phyloP scores from a whole-genome alignment of 35 echinoderm and acorn worm genomes.

The Ophioderma brevispina region DNA sequence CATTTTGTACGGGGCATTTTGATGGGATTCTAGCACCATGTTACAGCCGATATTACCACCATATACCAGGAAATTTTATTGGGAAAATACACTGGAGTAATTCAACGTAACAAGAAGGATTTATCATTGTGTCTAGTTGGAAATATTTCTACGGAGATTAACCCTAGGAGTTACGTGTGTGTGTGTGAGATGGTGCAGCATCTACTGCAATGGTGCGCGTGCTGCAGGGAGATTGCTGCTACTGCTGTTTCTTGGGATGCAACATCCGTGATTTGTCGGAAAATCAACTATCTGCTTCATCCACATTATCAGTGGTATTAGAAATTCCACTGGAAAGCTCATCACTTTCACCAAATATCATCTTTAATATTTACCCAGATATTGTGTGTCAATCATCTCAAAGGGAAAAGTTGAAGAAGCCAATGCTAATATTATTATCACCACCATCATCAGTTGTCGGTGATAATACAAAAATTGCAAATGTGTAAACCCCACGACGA shows the following conservation, averaged over 20 bases:
- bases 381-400: not conserved
- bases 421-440: not conserved
- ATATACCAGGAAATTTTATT: not conserved
- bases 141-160: not conserved
- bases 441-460: not conserved
- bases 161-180: not conserved
- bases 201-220: not conserved
- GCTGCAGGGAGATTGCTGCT: not conserved
- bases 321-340: not conserved
- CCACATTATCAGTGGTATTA: not conserved
- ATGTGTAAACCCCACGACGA: not conserved
- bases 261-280: not conserved
- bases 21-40: not conserved
- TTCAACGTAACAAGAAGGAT: not conserved
- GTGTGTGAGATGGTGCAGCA: not conserved
- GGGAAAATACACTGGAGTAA: conserved; percentile 2
- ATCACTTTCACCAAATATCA: not conserved
- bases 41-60: not conserved
- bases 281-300: not conserved
- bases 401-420: not conserved
- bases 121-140: not conserved
- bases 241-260: not conserved
- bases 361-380: not conserved
- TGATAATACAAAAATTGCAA: not conserved
- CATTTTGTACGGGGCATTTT: not conserved